Conservation (phyloP, 2,888 invertebrate species). For the Eucera pruinosa region DNA sequence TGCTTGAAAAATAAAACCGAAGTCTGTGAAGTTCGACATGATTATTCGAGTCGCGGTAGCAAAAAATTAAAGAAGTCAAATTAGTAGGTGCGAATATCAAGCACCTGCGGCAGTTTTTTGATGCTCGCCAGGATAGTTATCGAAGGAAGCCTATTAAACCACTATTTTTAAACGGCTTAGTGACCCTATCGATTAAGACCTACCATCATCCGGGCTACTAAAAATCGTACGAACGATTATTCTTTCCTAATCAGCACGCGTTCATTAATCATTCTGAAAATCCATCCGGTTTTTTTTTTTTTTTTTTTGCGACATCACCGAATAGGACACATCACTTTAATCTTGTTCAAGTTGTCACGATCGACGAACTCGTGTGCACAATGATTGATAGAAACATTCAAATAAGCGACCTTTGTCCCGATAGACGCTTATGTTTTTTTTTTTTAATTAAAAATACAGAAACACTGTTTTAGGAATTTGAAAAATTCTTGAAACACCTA, state of each 20-base stretch:
- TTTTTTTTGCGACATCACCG: no score
- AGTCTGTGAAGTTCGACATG: neutral
- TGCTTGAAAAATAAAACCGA: neutral
- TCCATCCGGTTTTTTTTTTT: no score
- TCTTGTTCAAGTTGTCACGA: no score
- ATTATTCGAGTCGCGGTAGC: neutral
- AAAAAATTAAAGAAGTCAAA: neutral
- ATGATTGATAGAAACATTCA: no score
- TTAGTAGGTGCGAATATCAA: neutral
- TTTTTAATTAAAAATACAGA: no score
- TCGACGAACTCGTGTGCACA: no score
- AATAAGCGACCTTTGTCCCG: no score
- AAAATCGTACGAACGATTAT: slow-evolving; percentile 23
- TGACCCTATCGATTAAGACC: slow-evolving; percentile 34
- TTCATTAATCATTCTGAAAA: slow-evolving; percentile 34
- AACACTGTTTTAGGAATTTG: no score
- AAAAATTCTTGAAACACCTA: no score
- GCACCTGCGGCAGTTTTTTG: slow-evolving; percentile 6
- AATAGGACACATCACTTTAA: no score
- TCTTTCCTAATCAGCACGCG: slow-evolving; percentile 29
- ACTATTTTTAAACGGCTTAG: neutral
- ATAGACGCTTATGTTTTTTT: no score
- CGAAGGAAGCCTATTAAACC: neutral
- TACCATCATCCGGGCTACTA: neutral
- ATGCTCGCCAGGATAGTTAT: neutral